Conservation (phyloP, 92 coral and sea anemone genomes). For the Nematostella vectensis region DNA sequence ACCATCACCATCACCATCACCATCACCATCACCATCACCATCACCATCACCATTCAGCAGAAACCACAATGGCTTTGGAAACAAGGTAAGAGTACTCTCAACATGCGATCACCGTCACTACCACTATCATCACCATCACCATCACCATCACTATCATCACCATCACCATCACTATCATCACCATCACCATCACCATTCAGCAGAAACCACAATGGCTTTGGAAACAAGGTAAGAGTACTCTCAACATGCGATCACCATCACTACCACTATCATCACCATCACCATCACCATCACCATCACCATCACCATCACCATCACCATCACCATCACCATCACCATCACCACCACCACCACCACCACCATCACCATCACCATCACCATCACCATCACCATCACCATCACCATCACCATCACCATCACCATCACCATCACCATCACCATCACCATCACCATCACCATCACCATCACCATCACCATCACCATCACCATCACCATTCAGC, state of each 20-base stretch:
- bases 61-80: too few species aligned
- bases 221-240: too few species aligned
- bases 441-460: not conserved
- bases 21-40: slow-evolving; percentile 4
- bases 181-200: too few species aligned
- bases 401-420: not conserved
- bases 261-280: not conserved
- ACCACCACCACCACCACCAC: slow-evolving; percentile 2
- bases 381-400: not conserved
- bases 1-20: not conserved
- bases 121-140: not conserved
- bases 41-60: too few species aligned
- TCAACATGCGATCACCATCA: too few species aligned
- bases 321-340: not conserved
- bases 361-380: not conserved
- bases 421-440: slow-evolving; percentile 1
- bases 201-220: too few species aligned
- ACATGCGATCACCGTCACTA: too few species aligned
- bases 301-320: not conserved
- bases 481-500: slow-evolving; percentile 7
- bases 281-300: not conserved
- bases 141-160: not conserved
- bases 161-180: slow-evolving; percentile 3
- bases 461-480: not conserved
- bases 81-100: too few species aligned